Percentiles rank a stretch among this genome's conserved stretches.
These are phyloP conservation scores for Drosophila pallidifrons DNA, from an alignment of 1,140 invertebrate species.

Conservation along the genomic window DNA sequence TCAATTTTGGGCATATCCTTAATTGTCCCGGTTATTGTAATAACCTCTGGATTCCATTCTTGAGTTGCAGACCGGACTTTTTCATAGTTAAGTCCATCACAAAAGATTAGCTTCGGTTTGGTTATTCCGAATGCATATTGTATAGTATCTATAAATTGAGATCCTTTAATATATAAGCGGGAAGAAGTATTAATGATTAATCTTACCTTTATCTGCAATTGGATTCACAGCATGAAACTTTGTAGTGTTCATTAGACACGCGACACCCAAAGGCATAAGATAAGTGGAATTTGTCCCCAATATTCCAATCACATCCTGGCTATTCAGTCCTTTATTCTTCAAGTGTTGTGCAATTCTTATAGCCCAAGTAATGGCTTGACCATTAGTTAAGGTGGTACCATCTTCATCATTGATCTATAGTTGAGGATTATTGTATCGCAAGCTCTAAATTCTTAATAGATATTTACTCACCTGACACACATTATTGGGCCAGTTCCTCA, in stretches of 20 bases:
- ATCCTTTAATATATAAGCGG: not conserved
- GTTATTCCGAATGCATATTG: slow-evolving; percentile 64
- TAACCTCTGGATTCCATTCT: slow-evolving; percentile 63
- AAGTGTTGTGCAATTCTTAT: slow-evolving; percentile 12
- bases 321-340: slow-evolving; percentile 8
- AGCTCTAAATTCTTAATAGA: not conserved
- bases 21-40: slow-evolving; percentile 56
- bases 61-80: slow-evolving; percentile 58
- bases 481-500: slow-evolving; percentile 14
- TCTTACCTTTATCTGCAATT: slow-evolving; percentile 8
- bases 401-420: slow-evolving; percentile 21
- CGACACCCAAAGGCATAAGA: slow-evolving; percentile 24
- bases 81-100: slow-evolving; percentile 67
- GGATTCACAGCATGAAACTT: slow-evolving; percentile 39
- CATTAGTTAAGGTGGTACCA: slow-evolving; percentile 12
- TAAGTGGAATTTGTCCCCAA: slow-evolving; percentile 29
- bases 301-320: slow-evolving; percentile 16
- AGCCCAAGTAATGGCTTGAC: slow-evolving; percentile 21
- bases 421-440: not conserved
- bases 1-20: slow-evolving; percentile 62
- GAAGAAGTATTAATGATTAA: not conserved
- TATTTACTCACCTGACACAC: slow-evolving; percentile 21
- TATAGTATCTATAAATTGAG: slow-evolving; percentile 43
- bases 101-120: slow-evolving; percentile 68
- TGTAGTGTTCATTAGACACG: slow-evolving; percentile 22